Evolutionary conservation across 1,140 invertebrate species (phyloP).

Genomic region (Rhynchophorus ferrugineus): DNA sequence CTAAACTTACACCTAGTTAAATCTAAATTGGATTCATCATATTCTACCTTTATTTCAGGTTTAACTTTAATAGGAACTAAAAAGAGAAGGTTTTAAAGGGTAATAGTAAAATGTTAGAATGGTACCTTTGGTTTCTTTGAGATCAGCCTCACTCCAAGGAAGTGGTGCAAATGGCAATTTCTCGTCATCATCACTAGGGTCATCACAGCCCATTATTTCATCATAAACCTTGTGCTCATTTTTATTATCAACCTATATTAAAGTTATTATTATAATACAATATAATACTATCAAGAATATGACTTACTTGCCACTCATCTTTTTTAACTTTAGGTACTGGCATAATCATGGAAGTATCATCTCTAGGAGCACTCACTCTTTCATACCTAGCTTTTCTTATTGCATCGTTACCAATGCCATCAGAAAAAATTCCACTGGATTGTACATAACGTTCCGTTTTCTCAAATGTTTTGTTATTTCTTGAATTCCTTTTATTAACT

Average conservation of each 20-base stretch:
- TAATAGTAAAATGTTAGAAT: neutral
- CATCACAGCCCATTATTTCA: conserved; percentile 17
- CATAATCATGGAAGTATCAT: conserved; percentile 15
- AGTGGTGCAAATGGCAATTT: conserved; percentile 23
- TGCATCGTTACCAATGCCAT: conserved; percentile 24
- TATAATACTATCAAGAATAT: neutral
- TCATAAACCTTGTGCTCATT: conserved; percentile 26
- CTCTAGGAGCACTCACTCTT: conserved; percentile 12
- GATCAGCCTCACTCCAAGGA: conserved; percentile 17
- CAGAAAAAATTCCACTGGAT: conserved; percentile 30
- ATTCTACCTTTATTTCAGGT: conserved; percentile 1
- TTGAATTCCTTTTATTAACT: conserved; percentile 14
- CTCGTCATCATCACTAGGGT: conserved; percentile 19
- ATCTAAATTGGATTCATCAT: conserved; percentile 1
- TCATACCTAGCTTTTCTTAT: conserved; percentile 7
- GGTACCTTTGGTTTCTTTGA: conserved; percentile 14
- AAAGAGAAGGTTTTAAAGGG: conserved; percentile 6
- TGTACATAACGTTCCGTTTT: conserved; percentile 23
- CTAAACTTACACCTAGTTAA: conserved; percentile 9
- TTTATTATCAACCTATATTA: conserved; percentile 23
- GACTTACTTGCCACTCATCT: conserved; percentile 22
- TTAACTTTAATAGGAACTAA: conserved; percentile 12
- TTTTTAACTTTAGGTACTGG: conserved; percentile 29
- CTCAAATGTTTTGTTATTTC: conserved; percentile 18
- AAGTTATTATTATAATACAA: neutral